These are phyloP conservation scores for Acanthiza pusilla DNA, from an alignment of 2,797 vertebrate genomes.

Conservation along the genomic window DNA sequence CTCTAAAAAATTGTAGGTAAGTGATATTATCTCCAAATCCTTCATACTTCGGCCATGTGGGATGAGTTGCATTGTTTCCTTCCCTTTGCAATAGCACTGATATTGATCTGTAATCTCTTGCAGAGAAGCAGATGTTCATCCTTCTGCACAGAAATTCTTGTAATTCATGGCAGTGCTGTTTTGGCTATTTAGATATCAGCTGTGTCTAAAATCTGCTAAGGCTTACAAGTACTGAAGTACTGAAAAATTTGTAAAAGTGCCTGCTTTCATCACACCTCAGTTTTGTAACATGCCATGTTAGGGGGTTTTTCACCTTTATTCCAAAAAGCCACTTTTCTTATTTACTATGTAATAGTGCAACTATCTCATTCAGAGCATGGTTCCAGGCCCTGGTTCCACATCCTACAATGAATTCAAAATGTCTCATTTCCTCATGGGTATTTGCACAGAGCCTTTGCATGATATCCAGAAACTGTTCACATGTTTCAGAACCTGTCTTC, in stretches of 20 bases:
- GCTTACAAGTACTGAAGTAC: neutral
- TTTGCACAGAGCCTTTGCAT: neutral
- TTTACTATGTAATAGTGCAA: neutral
- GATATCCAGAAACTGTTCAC: neutral
- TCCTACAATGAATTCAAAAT: neutral
- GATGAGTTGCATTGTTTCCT: neutral
- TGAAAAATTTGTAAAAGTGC: neutral
- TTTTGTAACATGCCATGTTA: neutral
- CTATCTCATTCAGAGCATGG: neutral
- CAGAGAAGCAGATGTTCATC: slow-evolving; percentile 6
- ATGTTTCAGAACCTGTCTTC: neutral
- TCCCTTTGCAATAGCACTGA: neutral
- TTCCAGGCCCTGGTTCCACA: neutral
- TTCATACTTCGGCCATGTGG: neutral
- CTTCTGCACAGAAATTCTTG: neutral
- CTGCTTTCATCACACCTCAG: neutral
- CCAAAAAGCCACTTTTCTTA: neutral
- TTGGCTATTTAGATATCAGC: neutral
- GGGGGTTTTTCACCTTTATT: neutral
- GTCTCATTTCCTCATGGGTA: neutral
- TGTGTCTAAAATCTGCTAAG: neutral
- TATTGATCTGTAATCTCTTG: neutral
- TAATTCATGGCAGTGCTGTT: neutral
- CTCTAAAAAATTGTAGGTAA: neutral
- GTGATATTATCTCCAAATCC: neutral